phyloP scores from a whole-genome alignment of 2,888 invertebrate species.

The Glomeris marginata region DNA sequence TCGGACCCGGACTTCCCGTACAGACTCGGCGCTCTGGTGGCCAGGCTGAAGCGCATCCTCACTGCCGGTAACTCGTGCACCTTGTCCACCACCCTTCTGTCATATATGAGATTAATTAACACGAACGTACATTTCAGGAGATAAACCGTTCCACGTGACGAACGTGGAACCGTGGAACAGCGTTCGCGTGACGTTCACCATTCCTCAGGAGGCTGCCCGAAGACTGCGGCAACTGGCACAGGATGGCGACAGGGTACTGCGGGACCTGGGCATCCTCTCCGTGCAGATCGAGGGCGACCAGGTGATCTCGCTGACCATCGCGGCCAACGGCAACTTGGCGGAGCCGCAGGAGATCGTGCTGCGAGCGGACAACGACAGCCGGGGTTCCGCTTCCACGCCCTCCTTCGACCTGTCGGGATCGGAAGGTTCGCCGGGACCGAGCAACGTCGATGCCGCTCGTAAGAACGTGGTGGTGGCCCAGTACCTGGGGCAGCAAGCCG shows the following conservation, averaged over 20 bases:
- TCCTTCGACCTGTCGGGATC: conserved; percentile 20
- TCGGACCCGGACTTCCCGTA: conserved; percentile 72
- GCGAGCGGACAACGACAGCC: conserved; percentile 34
- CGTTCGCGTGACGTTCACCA: conserved; percentile 91
- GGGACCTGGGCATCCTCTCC: conserved; percentile 83
- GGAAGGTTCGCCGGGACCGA: conserved; percentile 24
- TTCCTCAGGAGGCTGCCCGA: conserved; percentile 88
- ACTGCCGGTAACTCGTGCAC: conserved; percentile 62
- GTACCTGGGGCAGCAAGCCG: conserved; percentile 27
- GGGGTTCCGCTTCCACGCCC: conserved; percentile 13
- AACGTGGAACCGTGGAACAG: conserved; percentile 97
- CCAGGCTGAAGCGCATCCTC: conserved; percentile 60
- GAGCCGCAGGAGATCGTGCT: conserved; percentile 56
- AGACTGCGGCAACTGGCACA: conserved; percentile 80
- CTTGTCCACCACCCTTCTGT: no score
- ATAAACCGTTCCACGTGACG: conserved; percentile 44
- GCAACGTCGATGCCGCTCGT: conserved; percentile 26
- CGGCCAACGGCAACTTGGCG: conserved; percentile 39
- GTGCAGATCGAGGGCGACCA: conserved; percentile 62
- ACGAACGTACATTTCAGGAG: no score
- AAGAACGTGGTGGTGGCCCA: conserved; percentile 27
- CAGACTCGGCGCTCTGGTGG: conserved; percentile 60
- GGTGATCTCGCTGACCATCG: conserved; percentile 46
- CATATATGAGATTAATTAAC: no score
- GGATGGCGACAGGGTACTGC: conserved; percentile 73